Percentiles rank a stretch among this genome's conserved stretches.
These are phyloP conservation scores for Norana najaformis DNA, from an alignment of 2,888 invertebrate genomes.

Conservation along the genomic window DNA sequence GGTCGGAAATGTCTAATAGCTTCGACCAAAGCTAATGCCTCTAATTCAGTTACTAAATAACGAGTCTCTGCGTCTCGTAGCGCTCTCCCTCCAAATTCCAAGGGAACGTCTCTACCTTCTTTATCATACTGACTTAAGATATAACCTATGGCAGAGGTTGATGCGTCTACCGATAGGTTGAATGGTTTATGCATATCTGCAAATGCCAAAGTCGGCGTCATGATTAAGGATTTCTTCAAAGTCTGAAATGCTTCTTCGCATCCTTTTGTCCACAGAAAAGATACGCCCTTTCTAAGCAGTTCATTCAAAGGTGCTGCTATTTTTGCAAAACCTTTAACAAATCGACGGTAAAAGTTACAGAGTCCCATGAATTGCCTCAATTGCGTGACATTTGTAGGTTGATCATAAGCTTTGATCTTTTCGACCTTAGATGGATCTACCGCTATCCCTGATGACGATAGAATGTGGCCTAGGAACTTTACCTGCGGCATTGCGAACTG, in stretches of 20 bases:
- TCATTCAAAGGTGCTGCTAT: background rate
- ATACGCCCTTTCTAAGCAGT: background rate
- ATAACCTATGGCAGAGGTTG: background rate
- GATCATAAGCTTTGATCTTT: background rate
- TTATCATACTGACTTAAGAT: background rate
- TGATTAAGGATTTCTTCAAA: background rate
- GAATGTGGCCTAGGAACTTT: background rate
- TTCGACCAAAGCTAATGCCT: background rate
- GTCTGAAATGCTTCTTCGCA: constrained; percentile 22
- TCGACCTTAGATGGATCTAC: background rate
- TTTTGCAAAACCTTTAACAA: background rate
- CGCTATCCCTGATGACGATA: background rate
- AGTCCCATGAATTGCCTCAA: constrained; percentile 1
- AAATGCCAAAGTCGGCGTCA: background rate
- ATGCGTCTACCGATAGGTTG: background rate
- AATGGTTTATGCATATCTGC: background rate
- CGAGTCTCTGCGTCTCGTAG: background rate
- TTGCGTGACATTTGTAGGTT: background rate
- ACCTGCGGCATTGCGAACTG: background rate
- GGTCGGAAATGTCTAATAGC: background rate
- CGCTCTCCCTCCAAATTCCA: background rate
- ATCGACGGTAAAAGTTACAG: background rate
- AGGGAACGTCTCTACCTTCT: background rate
- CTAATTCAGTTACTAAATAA: background rate
- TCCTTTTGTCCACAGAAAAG: background rate